Evolutionary conservation across 2,797 vertebrate genomes (phyloP).

Genomic region (Platalea minor): DNA sequence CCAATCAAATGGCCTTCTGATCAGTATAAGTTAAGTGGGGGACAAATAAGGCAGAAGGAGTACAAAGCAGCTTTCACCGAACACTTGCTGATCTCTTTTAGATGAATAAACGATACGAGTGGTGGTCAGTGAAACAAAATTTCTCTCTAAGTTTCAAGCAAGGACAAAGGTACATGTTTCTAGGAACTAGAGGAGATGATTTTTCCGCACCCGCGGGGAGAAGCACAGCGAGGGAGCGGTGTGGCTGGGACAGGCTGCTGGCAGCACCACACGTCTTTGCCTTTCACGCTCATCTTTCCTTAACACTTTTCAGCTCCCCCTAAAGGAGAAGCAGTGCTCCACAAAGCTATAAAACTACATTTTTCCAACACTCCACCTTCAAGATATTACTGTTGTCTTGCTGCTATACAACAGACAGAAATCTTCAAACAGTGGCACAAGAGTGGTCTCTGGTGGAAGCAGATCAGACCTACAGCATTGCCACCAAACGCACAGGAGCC

Average conservation of each 20-base stretch:
- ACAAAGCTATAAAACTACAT: neutral
- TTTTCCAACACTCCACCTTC: neutral
- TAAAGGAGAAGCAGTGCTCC: neutral
- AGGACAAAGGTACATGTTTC: neutral
- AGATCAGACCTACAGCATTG: neutral
- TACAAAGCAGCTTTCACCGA: neutral
- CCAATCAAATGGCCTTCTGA: neutral
- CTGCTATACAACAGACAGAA: neutral
- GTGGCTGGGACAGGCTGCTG: accelerated
- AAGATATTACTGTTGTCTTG: accelerated
- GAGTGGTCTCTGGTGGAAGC: slow-evolving; percentile 73
- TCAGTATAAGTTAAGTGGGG: neutral
- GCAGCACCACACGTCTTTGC: neutral
- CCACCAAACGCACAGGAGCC: accelerated
- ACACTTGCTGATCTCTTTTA: accelerated
- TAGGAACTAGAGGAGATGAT: accelerated
- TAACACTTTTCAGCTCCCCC: neutral
- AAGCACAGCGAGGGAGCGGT: accelerated
- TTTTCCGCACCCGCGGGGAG: accelerated
- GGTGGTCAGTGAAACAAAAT: accelerated
- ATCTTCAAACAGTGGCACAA: neutral
- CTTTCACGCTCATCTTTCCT: neutral
- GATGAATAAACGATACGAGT: accelerated
- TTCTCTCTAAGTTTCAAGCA: neutral
- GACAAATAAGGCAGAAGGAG: neutral